Evolutionary conservation across 2,797 vertebrate genomes (phyloP).

Genomic region (Triplophysa bombifrons): DNA sequence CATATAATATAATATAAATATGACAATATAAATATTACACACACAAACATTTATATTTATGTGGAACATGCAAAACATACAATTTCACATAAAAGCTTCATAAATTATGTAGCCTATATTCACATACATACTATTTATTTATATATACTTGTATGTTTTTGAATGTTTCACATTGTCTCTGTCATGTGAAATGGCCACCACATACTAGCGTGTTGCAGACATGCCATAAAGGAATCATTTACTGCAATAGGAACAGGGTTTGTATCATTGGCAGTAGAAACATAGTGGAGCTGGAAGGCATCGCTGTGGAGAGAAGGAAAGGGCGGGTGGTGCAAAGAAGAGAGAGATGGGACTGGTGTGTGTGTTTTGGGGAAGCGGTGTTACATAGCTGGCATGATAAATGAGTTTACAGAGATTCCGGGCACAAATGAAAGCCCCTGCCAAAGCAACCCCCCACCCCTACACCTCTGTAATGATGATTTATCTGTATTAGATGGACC

Average conservation of each 20-base stretch:
- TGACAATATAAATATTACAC: no score
- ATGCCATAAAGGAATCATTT: background rate
- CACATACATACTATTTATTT: no score
- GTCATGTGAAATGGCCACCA: no score
- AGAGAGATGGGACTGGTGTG: constrained; percentile 14
- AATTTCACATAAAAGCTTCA: no score
- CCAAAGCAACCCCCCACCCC: constrained; percentile 55
- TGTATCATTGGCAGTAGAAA: constrained; percentile 1
- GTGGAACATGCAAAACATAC: no score
- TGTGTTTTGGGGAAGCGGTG: constrained; percentile 36
- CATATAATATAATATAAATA: no score
- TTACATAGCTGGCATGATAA: constrained; percentile 74
- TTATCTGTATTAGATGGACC: constrained; percentile 83
- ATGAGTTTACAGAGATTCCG: constrained; percentile 80
- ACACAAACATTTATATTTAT: no score
- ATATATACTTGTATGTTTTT: no score
- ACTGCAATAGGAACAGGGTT: background rate
- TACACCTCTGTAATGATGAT: constrained; percentile 80
- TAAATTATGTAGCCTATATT: no score
- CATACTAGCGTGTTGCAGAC: background rate
- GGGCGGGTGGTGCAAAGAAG: background rate
- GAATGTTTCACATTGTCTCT: no score
- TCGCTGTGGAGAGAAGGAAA: constrained; percentile 22
- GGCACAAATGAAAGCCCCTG: constrained; percentile 76
- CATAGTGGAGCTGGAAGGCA: constrained; percentile 6